Evolutionary conservation across 2,113 vertebrate genomes (phyloP), one percentile per base, ranked within the genome.

Genomic region (Lethenteron camtschaticum): DNA sequence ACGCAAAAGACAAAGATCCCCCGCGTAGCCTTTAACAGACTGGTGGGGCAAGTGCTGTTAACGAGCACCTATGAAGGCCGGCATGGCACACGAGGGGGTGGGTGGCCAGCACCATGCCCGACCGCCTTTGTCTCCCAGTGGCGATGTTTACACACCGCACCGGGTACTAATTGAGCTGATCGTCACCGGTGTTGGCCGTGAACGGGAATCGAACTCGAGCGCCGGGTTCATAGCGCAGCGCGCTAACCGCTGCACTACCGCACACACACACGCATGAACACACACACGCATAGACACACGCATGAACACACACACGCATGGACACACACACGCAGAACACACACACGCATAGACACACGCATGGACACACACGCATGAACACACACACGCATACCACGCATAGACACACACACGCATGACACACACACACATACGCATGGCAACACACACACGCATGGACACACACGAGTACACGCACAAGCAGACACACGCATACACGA

Each of bases 271-370:
- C 20, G n/a, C 18, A 58, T 41, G 10, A 11, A 71, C 71, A 71
- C 69, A 70, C 57, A 60, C 69, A 71, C 80, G 82, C 78, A 80
- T 78, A n/a, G 75, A 75, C 77, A 57, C n/a, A 58, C 20, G n/a
- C 18, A 58, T 41, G 10, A 11, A 71, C 71, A 71, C 69, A 70
- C 57, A 60, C 69, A 71, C 80, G 82, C 78, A 80, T 78, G 16
- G 75, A 75, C 77, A 72, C 57, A 75, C 77, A 72, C 57, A 74
- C 12, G 56, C 60, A 56, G 11, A 57, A 73, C 69, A 71, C 74
- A 58, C 69, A 73, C 73, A 68, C 72, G 70, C 68, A 68, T 70
- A 24, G 70, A 68, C 71, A 70, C 68, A 18, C 68, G 10, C 7
- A 57, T 16, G 14, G 10, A n/a, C 12, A 69, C 69, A 69, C 14